phyloP scores from a whole-genome alignment of 2,113 vertebrate species.

The Rhabdomys dilectus region DNA sequence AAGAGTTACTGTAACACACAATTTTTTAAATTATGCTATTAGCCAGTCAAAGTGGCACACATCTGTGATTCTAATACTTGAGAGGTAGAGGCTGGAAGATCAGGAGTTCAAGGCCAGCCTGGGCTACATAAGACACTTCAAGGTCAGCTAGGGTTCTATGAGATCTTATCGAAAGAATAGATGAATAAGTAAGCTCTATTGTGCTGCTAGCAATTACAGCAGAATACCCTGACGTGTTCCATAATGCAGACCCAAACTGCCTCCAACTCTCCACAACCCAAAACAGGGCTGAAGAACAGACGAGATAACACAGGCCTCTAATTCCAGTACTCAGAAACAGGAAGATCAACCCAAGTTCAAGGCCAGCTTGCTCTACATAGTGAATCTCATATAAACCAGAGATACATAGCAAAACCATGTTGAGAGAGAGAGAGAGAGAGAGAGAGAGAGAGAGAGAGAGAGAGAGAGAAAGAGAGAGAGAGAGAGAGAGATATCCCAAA shows the following conservation, averaged over 20 bases:
- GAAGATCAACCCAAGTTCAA: not conserved
- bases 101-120: too few species aligned
- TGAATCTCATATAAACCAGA: not conserved
- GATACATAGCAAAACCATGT: too few species aligned
- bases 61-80: not conserved
- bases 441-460: too few species aligned
- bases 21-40: not conserved
- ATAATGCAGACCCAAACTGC: not conserved
- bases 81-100: not conserved
- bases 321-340: not conserved
- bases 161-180: not conserved
- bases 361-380: not conserved
- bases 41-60: not conserved
- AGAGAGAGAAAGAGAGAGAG: not conserved
- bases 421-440: too few species aligned
- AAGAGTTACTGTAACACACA: not conserved
- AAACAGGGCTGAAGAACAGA: not conserved
- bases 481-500: not conserved
- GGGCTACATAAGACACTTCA: not conserved
- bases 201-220: not conserved
- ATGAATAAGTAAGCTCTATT: not conserved
- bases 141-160: not conserved
- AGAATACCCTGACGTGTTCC: not conserved
- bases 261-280: conserved; percentile 14
- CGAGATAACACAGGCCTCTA: not conserved